A percentile compares a stretch with the other conserved stretches of the same genome.
These are phyloP conservation scores for Rissa tridactyla DNA, from an alignment of 2,113 vertebrate genomes.

Conservation along the genomic window DNA sequence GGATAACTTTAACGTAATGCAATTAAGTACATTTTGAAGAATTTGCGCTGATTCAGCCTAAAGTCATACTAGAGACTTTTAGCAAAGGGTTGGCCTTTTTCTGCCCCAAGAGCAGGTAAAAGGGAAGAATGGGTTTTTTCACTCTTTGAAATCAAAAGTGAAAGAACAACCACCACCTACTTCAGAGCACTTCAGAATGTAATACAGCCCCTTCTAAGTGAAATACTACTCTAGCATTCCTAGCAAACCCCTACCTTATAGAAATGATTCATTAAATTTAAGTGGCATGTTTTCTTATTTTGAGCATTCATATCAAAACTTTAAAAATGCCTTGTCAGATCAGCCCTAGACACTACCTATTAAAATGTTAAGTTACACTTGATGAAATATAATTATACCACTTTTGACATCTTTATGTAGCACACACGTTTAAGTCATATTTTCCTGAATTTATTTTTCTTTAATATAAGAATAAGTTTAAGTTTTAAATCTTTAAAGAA, in stretches of 20 bases:
- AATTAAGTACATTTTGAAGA: constrained; percentile 32
- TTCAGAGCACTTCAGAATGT: constrained; percentile 28
- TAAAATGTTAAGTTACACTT: constrained; percentile 67
- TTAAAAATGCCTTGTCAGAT: constrained; percentile 59
- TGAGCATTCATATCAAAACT: constrained; percentile 61
- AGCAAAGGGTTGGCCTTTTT: background rate
- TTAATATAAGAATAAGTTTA: constrained; percentile 43
- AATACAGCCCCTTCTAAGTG: background rate
- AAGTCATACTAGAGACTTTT: background rate
- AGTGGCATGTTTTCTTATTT: constrained; percentile 66
- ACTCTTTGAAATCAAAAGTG: constrained; percentile 7
- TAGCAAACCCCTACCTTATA: background rate
- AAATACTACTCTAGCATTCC: background rate
- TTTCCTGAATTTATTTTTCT: constrained; percentile 58
- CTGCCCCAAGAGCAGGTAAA: background rate
- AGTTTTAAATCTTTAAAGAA: constrained; percentile 50
- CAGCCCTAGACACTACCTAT: constrained; percentile 47
- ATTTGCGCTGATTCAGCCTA: background rate
- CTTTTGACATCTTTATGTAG: constrained; percentile 62
- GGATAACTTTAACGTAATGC: background rate
- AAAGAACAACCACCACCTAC: constrained; percentile 12
- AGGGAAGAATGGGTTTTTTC: background rate
- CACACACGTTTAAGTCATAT: constrained; percentile 48
- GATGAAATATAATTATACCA: constrained; percentile 65
- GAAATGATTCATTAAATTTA: constrained; percentile 47